Conservation (phyloP, 2,888 invertebrate genomes). For the Esperia sulphurella region DNA sequence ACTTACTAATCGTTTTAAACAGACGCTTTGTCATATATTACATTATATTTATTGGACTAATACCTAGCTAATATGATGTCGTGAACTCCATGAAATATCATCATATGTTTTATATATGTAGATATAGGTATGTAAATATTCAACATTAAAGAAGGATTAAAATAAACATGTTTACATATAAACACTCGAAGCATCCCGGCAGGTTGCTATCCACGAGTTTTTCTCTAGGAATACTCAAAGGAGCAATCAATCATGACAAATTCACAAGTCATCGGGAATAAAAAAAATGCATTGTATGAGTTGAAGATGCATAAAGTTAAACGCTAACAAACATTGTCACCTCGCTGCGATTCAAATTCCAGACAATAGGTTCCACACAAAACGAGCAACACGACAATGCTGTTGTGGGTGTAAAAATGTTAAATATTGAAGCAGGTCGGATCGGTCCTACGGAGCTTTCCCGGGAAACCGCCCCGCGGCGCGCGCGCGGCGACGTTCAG, state of each 20-base stretch:
- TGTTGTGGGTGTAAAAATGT: slow-evolving; percentile 68
- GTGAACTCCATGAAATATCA: neutral
- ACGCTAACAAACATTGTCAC: slow-evolving; percentile 75
- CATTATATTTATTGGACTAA: neutral
- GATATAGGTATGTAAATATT: no score
- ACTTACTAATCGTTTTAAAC: slow-evolving; percentile 46
- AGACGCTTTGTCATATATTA: neutral
- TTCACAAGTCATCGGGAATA: slow-evolving; percentile 77
- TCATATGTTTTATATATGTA: no score
- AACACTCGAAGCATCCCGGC: slow-evolving; percentile 28
- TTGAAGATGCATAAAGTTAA: slow-evolving; percentile 52
- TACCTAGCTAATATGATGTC: neutral
- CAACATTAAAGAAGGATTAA: slow-evolving; percentile 7
- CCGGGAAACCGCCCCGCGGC: slow-evolving; percentile 75
- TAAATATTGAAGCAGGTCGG: slow-evolving; percentile 70
- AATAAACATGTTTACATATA: slow-evolving; percentile 26
- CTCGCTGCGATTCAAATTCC: slow-evolving; percentile 61
- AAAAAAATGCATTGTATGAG: slow-evolving; percentile 67
- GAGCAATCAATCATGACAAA: slow-evolving; percentile 74
- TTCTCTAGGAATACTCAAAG: slow-evolving; percentile 36
- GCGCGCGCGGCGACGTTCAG: slow-evolving; percentile 58
- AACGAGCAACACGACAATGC: slow-evolving; percentile 57
- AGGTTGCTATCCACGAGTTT: slow-evolving; percentile 51
- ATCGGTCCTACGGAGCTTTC: slow-evolving; percentile 44
- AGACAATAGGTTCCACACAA: slow-evolving; percentile 65